Base-by-base conservation (phyloP, 1,140 invertebrate genomes). In the Scaptodrosophila lebanonensis region DNA sequence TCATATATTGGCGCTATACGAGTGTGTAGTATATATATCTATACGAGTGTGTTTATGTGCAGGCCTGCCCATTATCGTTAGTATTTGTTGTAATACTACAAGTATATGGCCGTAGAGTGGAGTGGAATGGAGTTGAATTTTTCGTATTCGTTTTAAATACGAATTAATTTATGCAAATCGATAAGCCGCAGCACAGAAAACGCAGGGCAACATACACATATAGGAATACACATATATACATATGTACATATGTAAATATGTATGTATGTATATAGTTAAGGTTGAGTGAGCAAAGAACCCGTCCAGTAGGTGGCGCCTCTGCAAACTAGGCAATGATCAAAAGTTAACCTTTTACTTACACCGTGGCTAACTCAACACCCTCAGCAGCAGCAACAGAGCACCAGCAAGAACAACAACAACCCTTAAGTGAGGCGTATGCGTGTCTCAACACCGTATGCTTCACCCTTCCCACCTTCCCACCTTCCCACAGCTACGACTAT, bases 161-260 rank as follows among this genome's bases (percentile, higher is more conserved):
- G 70, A 79, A 82, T 79, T 79, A 79, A 79, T 79, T 82, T 79
- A 79, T 79, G 76, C 75, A 62, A 79, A 79, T 79, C 75, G 75
- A 79, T 79, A 82, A 82, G 72, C 44, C 63, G 17, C 20, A 43
- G 22, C 54, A 25, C 22, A 25, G 32, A 49, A 32, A 30, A 32
- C 12, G 22, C 16, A 42, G 17, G 29, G 29, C 13, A 35, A n/a
- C 30, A 44, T 18, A 47, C 25, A 27, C 32, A 35, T 17, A 32
- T 44, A 32, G 22, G 25, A 15, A 15, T 32, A 29, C 18, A 22
- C 32, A 54, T 18, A 18, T 6, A 32, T 16, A 17, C 18, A 16
- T n/a, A 38, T n/a, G 16, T 36, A 15, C 1, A 11, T 8, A 3
- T 15, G 6, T 27, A 16, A 27, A 1, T 8, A 32, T 25, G 11